phyloP scores from a whole-genome alignment of 64 coral and sea anemone species.

The Platygyra sinensis region DNA sequence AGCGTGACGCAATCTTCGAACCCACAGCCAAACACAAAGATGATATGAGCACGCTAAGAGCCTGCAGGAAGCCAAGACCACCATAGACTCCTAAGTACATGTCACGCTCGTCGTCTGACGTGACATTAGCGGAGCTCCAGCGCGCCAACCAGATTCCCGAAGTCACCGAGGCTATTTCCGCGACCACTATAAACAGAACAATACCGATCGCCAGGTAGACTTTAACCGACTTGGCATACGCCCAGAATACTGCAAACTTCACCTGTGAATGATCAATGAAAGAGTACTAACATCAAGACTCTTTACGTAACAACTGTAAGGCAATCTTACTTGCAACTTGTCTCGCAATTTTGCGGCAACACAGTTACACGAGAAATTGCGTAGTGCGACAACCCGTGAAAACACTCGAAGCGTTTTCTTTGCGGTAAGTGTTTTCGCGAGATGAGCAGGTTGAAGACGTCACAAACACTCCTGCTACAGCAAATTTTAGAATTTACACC shows the following conservation, averaged over 20 bases:
- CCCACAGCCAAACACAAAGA: slow-evolving; percentile 50
- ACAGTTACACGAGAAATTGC: no score
- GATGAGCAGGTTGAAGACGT: no score
- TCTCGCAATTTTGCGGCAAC: no score
- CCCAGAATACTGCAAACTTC: slow-evolving; percentile 54
- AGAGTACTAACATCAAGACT: not conserved
- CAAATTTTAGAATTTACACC: no score
- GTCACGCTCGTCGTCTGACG: slow-evolving; percentile 55
- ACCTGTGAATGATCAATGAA: slow-evolving; percentile 22
- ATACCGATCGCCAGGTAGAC: slow-evolving; percentile 41
- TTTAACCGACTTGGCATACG: slow-evolving; percentile 66
- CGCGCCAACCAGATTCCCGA: slow-evolving; percentile 57
- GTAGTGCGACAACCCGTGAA: no score
- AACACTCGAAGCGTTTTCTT: no score
- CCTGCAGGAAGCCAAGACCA: slow-evolving; percentile 49
- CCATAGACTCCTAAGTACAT: slow-evolving; percentile 64
- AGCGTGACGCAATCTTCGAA: slow-evolving; percentile 58
- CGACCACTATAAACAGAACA: slow-evolving; percentile 27
- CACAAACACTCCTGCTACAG: no score
- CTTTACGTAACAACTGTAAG: no score
- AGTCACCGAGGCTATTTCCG: slow-evolving; percentile 44
- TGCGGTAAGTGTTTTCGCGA: no score
- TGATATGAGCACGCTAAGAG: slow-evolving; percentile 42
- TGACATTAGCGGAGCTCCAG: slow-evolving; percentile 56
- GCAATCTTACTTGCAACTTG: no score